A percentile compares a stretch with the other conserved stretches of the same genome.
Conservation (phyloP, 2,888 invertebrate genomes). For the Esperia sulphurella region DNA sequence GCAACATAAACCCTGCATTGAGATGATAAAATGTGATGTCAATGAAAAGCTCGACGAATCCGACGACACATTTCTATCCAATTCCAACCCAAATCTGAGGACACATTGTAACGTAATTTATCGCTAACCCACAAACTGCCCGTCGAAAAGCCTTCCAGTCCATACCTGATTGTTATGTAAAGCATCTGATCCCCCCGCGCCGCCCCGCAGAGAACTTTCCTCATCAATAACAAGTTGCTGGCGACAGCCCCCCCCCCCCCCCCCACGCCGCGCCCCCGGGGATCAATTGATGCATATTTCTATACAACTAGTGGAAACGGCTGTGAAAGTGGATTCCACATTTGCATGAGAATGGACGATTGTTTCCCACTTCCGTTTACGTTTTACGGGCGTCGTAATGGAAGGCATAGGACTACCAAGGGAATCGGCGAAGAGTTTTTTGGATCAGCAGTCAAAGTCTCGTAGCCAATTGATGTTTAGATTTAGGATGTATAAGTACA, state of each 20-base stretch:
- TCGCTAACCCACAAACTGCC: not conserved
- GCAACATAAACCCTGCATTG: no score
- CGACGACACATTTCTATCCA: no score
- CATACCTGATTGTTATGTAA: slow-evolving; percentile 15
- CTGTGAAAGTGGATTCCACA: not conserved
- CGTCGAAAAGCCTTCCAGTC: not conserved
- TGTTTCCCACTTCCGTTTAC: no score
- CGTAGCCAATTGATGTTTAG: no score
- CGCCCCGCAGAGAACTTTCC: slow-evolving; percentile 16
- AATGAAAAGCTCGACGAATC: no score
- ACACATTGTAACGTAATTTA: not conserved
- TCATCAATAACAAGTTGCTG: slow-evolving; percentile 35
- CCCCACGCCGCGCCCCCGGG: slow-evolving; percentile 2
- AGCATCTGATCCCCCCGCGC: slow-evolving; percentile 8
- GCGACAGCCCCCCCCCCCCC: slow-evolving; percentile 9
- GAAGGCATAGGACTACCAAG: no score
- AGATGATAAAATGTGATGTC: no score
- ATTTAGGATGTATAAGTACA: no score
- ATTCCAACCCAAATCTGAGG: not conserved
- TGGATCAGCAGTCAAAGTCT: no score
- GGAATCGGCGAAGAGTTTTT: no score
- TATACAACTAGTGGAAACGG: not conserved
- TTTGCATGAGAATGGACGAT: no score
- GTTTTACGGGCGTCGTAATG: no score
- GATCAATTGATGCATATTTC: not conserved